A percentile compares a stretch with the other conserved stretches of the same genome.
Evolutionary conservation across 2,888 invertebrate genomes (phyloP).

Genomic region (Philonicus albiceps): DNA sequence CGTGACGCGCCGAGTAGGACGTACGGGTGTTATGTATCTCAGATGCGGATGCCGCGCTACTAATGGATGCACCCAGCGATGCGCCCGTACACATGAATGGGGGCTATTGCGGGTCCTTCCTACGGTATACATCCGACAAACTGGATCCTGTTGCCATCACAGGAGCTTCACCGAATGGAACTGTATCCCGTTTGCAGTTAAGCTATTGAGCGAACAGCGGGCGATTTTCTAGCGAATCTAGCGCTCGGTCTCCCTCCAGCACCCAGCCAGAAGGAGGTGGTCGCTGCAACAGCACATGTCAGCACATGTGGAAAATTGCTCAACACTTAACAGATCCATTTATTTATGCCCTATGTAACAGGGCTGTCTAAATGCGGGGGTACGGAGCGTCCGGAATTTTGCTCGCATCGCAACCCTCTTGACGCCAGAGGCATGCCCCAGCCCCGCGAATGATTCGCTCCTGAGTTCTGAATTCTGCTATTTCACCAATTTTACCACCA

Average conservation of each 20-base stretch:
- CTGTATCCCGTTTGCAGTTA: neutral
- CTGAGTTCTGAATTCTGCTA: neutral
- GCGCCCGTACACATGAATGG: neutral
- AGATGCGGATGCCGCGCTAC: slow-evolving; percentile 13
- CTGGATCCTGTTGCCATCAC: neutral
- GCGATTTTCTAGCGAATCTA: slow-evolving; percentile 29
- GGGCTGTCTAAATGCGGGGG: neutral
- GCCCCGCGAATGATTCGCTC: neutral
- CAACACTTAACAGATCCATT: slow-evolving; percentile 49
- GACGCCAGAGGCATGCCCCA: neutral
- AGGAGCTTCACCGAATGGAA: neutral
- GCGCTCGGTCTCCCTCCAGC: slow-evolving; percentile 26
- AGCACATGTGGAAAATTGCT: slow-evolving; percentile 51
- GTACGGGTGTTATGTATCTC: slow-evolving; percentile 3
- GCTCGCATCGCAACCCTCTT: neutral
- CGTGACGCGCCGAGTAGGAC: neutral
- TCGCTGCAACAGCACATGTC: slow-evolving; percentile 49
- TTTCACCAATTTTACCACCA: neutral
- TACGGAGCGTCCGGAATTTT: neutral
- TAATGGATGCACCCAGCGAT: slow-evolving; percentile 27
- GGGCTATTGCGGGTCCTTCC: slow-evolving; percentile 14
- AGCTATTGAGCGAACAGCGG: neutral
- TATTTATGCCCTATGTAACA: slow-evolving; percentile 45
- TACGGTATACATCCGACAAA: neutral
- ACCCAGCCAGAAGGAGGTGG: neutral